Evolutionary conservation across 2,113 vertebrate species (phyloP).

Genomic region (Calonectris borealis): DNA sequence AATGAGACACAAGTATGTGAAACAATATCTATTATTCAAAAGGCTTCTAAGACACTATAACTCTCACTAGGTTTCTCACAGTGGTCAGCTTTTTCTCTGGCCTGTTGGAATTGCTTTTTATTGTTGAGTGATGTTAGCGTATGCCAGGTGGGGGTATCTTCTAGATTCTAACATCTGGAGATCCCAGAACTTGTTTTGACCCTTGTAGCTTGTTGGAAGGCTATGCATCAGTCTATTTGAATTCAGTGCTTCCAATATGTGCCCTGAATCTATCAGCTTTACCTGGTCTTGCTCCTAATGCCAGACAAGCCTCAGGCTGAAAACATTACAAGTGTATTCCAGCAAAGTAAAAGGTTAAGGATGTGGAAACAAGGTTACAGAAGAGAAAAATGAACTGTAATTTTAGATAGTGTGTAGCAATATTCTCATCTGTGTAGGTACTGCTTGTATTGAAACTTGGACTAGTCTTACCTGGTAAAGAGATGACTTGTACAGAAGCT

Average conservation of each 20-base stretch:
- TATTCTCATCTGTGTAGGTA: not conserved
- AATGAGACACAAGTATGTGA: not conserved
- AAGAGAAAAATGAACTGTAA: not conserved
- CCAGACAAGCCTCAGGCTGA: not conserved
- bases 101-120: not conserved
- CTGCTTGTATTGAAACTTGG: not conserved
- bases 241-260: not conserved
- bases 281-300: not conserved
- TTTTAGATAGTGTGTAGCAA: not conserved
- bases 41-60: not conserved
- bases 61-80: not conserved
- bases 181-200: not conserved
- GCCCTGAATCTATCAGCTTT: not conserved
- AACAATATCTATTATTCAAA: not conserved
- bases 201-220: not conserved
- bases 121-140: not conserved
- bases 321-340: rapidly evolving
- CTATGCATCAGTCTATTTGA: not conserved
- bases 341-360: not conserved
- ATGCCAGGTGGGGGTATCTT: not conserved
- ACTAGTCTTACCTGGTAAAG: not conserved
- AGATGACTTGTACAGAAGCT: not conserved
- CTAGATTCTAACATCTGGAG: not conserved
- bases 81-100: not conserved
- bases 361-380: not conserved